These are phyloP conservation scores for Nycticryphes semicollaris DNA, from an alignment of 2,113 vertebrate species.

Conservation along the genomic window DNA sequence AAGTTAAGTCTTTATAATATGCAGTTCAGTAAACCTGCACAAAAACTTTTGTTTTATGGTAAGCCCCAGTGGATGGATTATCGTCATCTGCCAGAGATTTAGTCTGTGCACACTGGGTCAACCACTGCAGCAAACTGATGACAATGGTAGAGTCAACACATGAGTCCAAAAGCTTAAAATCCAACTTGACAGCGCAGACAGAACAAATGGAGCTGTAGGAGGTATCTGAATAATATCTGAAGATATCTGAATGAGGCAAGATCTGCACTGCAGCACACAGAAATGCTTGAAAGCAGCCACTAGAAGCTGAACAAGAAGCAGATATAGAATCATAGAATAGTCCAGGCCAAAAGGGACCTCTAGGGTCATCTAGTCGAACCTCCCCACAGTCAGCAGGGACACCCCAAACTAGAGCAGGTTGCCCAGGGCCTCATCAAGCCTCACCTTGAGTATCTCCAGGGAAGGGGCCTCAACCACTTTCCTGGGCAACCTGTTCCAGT, in stretches of 20 bases:
- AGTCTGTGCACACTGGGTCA: background rate
- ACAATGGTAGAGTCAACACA: background rate
- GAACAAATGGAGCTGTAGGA: background rate
- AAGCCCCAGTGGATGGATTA: background rate
- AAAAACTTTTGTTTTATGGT: background rate
- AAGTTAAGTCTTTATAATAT: background rate
- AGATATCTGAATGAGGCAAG: background rate
- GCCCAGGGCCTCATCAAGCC: too few relatives aligned
- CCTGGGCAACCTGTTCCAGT: too few relatives aligned
- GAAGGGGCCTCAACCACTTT: too few relatives aligned
- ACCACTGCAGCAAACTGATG: background rate
- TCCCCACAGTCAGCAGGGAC: too few relatives aligned
- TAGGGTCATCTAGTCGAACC: too few relatives aligned
- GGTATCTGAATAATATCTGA: too few relatives aligned
- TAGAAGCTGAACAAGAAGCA: background rate
- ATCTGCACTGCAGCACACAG: background rate
- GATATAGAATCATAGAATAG: background rate
- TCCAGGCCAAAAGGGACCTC: too few relatives aligned
- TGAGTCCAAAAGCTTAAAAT: background rate
- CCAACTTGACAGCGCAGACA: background rate
- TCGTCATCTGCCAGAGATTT: background rate
- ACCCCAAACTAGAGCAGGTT: too few relatives aligned
- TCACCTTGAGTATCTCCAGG: too few relatives aligned
- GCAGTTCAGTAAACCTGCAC: background rate
- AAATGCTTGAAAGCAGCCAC: background rate